phyloP scores from a whole-genome alignment of 1,140 invertebrate genomes.

The Thereuonema tuberculata region DNA sequence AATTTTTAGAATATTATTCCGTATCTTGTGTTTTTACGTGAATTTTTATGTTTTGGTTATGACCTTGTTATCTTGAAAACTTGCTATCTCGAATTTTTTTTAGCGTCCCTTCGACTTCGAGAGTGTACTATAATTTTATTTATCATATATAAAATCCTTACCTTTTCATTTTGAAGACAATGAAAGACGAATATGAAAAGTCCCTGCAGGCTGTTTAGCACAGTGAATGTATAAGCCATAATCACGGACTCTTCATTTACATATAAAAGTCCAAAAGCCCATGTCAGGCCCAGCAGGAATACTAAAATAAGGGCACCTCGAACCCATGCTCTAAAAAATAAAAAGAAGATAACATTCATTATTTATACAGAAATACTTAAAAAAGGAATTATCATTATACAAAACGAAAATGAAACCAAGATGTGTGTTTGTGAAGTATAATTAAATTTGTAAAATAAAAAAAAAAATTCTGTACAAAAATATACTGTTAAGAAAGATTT shows the following conservation, averaged over 20 bases:
- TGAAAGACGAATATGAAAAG: conserved; percentile 91
- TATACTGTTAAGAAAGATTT: neutral
- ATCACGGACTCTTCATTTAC: conserved; percentile 64
- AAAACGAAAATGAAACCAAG: neutral
- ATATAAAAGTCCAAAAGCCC: conserved; percentile 77
- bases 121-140: no score
- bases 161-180: conserved; percentile 88
- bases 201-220: conserved; percentile 81
- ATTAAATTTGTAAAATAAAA: neutral
- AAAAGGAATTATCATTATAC: neutral
- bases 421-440: neutral
- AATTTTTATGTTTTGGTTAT: no score
- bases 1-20: no score
- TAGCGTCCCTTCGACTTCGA: no score
- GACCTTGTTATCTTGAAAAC: no score
- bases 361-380: no score
- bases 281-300: conserved; percentile 71
- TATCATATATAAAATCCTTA: no score
- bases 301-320: conserved; percentile 68
- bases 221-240: conserved; percentile 85
- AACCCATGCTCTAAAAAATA: conserved; percentile 61
- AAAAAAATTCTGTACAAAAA: neutral
- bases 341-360: no score
- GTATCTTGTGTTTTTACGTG: no score
- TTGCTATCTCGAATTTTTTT: no score